Evolutionary conservation across 23 tunicate species (phyloP), one percentile per base, ranked within the genome.

Genomic region (Styela clava): DNA sequence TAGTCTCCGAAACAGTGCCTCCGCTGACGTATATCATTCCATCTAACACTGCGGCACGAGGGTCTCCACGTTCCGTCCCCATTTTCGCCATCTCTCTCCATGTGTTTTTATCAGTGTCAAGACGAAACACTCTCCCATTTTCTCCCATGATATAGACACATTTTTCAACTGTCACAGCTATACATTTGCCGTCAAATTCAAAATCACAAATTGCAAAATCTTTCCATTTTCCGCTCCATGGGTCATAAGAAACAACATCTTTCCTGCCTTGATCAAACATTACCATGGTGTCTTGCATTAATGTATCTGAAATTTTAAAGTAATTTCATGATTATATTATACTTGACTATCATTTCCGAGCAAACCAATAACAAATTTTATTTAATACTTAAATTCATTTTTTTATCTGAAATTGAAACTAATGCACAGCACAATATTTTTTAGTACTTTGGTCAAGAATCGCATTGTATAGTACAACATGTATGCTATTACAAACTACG

Each of bases 71-170:
- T 1, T 76, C 81, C 64, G 30, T 29, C 62, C 81, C 52, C 81
- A 76, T 76, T 52, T 76, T 35, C 0, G 81, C 64, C 81, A 76
- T 76, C 16, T 76, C 81, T 52, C 64, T 76, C 81, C 81, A 76
- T 0, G 27, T 44, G 27, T 37, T 52, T 26, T 36, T n/a, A 0
- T 21, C n/a, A 21, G 81, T 76, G 65, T 76, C 67, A 1, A 76
- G 67, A 23, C 1, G 5, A 52, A 76, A 76, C 18, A 76, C 81
- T 20, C 24, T 25, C 16, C 81, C 31, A 52, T 76, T 56, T 51
- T 76, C 81, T 29, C 81, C 81, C 1, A 76, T 1, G 16, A 76
- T 29, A 29, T 44, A 76, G 12, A 76, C 64, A 20, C 24, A 44
- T 25, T 56, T 36, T 23, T 64, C 81, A 2, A 76, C 65, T 5